Evolutionary conservation across 2,113 vertebrate species (phyloP), one percentile per base, ranked within the genome.

Genomic region (Macroglossus sobrinus): DNA sequence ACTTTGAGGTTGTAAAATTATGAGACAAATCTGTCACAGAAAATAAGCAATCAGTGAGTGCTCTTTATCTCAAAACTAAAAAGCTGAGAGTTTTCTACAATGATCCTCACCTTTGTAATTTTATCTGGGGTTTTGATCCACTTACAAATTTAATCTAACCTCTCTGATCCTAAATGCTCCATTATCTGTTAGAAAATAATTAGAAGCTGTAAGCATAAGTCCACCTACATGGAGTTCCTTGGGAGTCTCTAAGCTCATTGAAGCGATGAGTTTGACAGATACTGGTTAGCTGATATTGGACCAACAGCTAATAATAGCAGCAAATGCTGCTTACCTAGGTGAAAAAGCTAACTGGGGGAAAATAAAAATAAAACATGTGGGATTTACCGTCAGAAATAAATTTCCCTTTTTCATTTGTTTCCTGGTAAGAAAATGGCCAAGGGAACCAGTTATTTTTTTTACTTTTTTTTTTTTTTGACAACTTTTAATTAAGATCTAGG

Each of bases 111-210:
- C 90, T 59, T 92, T 96, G 38, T 35, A 91, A 43, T 94, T 98
- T 96, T 97, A 93, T 94, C 94, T 91, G 89, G 68, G 75, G 69
- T 97, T 98, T 98, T 97, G 92, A 98, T 98, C 97, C 94, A 94
- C 94, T 98, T 98, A 95, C 64, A 97, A 95, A 76, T 98, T 98
- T 98, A 98, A 98, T 98, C 93, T 97, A 84, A 98, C 97, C 97
- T 97, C 94, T 93, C 94, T 96, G 96, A 98, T 98, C 96, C 97
- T 97, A 98, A 98, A 97, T 96, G 74, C 97, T 98, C 94, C 92
- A 98, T 99, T 98, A 98, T 98, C 96, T 98, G 95, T 98, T 98
- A 95, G 97, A 97, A 98, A 98, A 98, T 98, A 99, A 99, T 99
- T 99, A 99, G 97, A 96, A 87, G 84, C 96, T 98, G 72, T 95